Evolutionary conservation across 2,113 vertebrate genomes (phyloP).

Genomic region (Elephas maximus): DNA sequence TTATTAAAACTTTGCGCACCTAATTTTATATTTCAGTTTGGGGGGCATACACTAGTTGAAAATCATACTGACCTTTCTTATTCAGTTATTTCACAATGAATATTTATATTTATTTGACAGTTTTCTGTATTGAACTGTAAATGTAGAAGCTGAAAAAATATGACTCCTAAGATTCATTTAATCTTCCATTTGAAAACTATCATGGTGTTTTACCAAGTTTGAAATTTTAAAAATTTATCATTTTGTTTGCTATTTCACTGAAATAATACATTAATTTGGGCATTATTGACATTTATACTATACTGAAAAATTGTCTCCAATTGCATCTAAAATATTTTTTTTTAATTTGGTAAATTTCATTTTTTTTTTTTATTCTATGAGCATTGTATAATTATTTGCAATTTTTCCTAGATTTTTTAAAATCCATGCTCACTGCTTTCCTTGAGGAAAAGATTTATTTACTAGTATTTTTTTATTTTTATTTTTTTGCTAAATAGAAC

Average conservation of each 20-base stretch:
- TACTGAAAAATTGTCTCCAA: not conserved
- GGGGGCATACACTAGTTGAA: constrained; percentile 31
- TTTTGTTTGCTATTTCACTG: not conserved
- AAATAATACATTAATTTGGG: not conserved
- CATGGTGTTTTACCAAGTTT: not conserved
- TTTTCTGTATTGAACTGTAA: not conserved
- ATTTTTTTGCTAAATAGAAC: not conserved
- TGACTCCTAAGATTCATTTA: not conserved
- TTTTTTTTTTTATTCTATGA: not conserved
- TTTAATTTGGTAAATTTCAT: not conserved
- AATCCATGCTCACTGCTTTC: not conserved
- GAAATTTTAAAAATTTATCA: not conserved
- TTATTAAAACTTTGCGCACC: too few species aligned
- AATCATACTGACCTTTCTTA: not conserved
- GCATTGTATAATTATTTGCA: not conserved
- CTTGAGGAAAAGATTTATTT: not conserved
- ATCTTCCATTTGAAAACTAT: not conserved
- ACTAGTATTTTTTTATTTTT: not conserved
- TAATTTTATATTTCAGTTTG: not conserved
- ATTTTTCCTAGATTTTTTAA: not conserved
- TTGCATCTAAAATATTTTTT: not conserved
- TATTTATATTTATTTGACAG: not conserved
- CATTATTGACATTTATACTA: not conserved
- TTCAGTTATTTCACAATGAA: constrained; percentile 29
- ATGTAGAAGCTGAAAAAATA: not conserved